A percentile compares a stretch with the other conserved stretches of the same genome.
These are phyloP conservation scores for Platycnemis pennipes DNA, from an alignment of 2,888 invertebrate species.

Conservation along the genomic window DNA sequence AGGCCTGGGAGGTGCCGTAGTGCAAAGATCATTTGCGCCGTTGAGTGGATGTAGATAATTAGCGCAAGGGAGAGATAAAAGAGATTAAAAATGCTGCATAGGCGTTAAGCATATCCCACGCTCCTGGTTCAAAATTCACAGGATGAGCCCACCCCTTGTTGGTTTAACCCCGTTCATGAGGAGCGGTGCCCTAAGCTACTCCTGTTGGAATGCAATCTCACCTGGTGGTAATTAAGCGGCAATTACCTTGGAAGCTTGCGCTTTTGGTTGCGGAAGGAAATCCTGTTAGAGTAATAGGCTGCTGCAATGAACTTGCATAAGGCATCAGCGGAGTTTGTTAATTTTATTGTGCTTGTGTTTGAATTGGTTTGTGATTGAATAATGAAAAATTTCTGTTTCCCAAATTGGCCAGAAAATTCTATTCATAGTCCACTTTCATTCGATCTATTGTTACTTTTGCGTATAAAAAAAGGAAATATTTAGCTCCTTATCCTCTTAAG, in stretches of 20 bases:
- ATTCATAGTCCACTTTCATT: no score
- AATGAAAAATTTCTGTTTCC: no score
- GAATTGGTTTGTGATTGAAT: no score
- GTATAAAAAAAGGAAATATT: no score
- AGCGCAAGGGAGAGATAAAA: not conserved
- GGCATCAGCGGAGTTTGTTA: no score
- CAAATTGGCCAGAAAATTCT: no score
- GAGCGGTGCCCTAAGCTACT: not conserved
- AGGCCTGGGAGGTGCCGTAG: not conserved
- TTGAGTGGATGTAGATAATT: not conserved
- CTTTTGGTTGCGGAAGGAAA: not conserved
- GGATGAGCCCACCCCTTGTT: not conserved
- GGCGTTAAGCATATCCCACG: not conserved
- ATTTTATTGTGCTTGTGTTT: no score
- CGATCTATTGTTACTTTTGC: no score
- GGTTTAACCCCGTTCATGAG: not conserved
- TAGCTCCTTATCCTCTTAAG: no score
- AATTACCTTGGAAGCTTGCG: not conserved
- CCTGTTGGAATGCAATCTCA: not conserved
- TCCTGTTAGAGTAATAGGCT: not conserved
- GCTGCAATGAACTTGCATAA: not conserved
- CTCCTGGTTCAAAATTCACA: not conserved
- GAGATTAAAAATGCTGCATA: not conserved
- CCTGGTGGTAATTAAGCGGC: not conserved
- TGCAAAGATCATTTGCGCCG: not conserved